These are phyloP conservation scores for Cryptocephalus primarius DNA, from an alignment of 2,888 invertebrate genomes.

Conservation along the genomic window DNA sequence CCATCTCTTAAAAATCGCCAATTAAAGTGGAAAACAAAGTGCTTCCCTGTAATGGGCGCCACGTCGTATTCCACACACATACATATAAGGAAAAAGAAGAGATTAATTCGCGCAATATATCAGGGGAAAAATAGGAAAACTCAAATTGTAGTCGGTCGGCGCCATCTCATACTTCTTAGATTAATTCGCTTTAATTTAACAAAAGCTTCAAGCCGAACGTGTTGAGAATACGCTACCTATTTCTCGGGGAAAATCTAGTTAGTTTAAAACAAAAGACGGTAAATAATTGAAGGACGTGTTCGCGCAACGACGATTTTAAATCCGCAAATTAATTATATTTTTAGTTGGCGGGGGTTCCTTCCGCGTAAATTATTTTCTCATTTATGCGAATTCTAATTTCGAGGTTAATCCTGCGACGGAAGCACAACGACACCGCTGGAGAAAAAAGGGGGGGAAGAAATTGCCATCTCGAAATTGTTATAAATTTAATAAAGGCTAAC, in stretches of 20 bases:
- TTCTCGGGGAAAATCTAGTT: conserved; percentile 25
- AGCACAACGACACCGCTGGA: too few relatives aligned
- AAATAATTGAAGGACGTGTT: conserved; percentile 31
- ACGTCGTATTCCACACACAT: conserved; percentile 8
- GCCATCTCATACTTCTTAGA: conserved; percentile 20
- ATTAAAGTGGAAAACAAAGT: too few relatives aligned
- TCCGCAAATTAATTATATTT: conserved; percentile 27
- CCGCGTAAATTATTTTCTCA: conserved; percentile 22
- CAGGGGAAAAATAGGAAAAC: conserved; percentile 18
- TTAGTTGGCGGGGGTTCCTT: conserved; percentile 19
- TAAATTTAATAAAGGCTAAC: conserved; percentile 1
- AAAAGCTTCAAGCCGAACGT: conserved; percentile 28
- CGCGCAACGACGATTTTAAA: conserved; percentile 21
- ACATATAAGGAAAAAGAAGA: conserved; percentile 9
- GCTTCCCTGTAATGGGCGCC: too few relatives aligned
- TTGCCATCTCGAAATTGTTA: conserved; percentile 2
- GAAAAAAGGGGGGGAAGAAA: conserved; percentile 3
- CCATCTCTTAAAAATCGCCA: too few relatives aligned
- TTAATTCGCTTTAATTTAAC: conserved; percentile 30
- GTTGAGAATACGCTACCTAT: conserved; percentile 23
- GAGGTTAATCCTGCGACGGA: too few relatives aligned
- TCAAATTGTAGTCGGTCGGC: conserved; percentile 18
- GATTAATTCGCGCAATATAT: conserved; percentile 18
- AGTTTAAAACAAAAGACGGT: conserved; percentile 31
- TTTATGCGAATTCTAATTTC: conserved; percentile 3